Conservation (phyloP, 2,888 invertebrate genomes). For the Thereva unica region DNA sequence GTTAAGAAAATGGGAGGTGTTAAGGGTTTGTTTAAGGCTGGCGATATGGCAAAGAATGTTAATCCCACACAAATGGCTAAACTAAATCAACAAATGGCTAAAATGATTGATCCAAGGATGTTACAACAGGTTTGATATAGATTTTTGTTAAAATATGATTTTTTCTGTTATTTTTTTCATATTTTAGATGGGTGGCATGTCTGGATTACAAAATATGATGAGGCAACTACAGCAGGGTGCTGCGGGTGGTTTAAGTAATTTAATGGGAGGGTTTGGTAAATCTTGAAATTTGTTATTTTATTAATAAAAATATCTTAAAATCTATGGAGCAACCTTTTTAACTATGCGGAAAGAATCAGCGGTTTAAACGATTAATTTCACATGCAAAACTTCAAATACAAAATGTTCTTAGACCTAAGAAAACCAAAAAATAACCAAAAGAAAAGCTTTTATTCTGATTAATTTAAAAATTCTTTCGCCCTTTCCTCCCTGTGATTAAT, state of each 20-base stretch:
- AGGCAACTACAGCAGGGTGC: slow-evolving; percentile 70
- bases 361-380: too few relatives aligned
- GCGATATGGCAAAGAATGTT: slow-evolving; percentile 98
- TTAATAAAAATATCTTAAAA: neutral
- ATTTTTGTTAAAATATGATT: slow-evolving; percentile 1
- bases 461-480: too few relatives aligned
- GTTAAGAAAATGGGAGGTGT: slow-evolving; percentile 99
- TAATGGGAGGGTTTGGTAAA: slow-evolving; percentile 64
- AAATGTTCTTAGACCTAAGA: too few relatives aligned
- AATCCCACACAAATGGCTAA: slow-evolving; percentile 99
- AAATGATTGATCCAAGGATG: slow-evolving; percentile 99
- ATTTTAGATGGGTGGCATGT: slow-evolving; percentile 84
- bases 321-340: too few relatives aligned
- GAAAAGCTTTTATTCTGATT: too few relatives aligned
- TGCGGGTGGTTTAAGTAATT: slow-evolving; percentile 64
- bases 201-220: slow-evolving; percentile 97
- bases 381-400: too few relatives aligned
- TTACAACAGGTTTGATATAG: slow-evolving; percentile 71
- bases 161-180: slow-evolving; percentile 13
- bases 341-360: too few relatives aligned
- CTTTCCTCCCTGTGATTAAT: too few relatives aligned
- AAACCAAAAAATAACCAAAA: too few relatives aligned
- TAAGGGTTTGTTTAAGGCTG: slow-evolving; percentile 97
- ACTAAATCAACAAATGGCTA: slow-evolving; percentile 99
- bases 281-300: slow-evolving; percentile 45